phyloP scores from a whole-genome alignment of 2,888 invertebrate genomes.

The Drosophila recens region DNA sequence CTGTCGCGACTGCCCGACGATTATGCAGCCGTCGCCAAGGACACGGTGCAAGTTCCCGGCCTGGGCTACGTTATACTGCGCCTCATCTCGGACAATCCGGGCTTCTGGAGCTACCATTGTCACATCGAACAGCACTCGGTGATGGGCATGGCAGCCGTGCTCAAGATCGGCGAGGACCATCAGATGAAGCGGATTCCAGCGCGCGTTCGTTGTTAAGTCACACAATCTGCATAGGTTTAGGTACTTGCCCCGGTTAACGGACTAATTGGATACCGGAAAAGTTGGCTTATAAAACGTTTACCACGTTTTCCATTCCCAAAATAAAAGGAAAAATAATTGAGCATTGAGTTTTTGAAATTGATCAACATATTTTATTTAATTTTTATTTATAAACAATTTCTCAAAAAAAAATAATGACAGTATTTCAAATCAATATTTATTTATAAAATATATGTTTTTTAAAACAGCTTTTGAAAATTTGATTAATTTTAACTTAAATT shows the following conservation, averaged over 20 bases:
- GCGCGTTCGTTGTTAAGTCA: slow-evolving; percentile 71
- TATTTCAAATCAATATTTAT: too few relatives aligned
- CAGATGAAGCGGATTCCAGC: slow-evolving; percentile 81
- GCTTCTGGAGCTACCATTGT: slow-evolving; percentile 83
- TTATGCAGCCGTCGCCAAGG: slow-evolving; percentile 81
- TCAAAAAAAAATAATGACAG: too few relatives aligned
- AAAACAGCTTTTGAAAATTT: too few relatives aligned
- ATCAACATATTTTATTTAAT: too few relatives aligned
- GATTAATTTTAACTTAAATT: too few relatives aligned
- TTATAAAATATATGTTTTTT: too few relatives aligned
- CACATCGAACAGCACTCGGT: slow-evolving; percentile 79
- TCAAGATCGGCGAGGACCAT: slow-evolving; percentile 80
- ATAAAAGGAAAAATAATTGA: neutral
- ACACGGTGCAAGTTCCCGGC: slow-evolving; percentile 82
- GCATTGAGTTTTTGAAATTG: too few relatives aligned
- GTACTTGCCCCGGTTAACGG: neutral
- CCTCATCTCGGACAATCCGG: slow-evolving; percentile 83
- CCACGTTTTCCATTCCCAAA: neutral
- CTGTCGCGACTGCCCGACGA: slow-evolving; percentile 70
- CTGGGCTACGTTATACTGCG: slow-evolving; percentile 82
- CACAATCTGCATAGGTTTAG: too few relatives aligned
- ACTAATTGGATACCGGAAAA: neutral
- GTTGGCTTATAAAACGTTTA: neutral
- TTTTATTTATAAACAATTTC: too few relatives aligned
- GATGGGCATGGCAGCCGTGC: slow-evolving; percentile 80